phyloP scores from a whole-genome alignment of 2,888 invertebrate species.

The Lottia gigantea region DNA sequence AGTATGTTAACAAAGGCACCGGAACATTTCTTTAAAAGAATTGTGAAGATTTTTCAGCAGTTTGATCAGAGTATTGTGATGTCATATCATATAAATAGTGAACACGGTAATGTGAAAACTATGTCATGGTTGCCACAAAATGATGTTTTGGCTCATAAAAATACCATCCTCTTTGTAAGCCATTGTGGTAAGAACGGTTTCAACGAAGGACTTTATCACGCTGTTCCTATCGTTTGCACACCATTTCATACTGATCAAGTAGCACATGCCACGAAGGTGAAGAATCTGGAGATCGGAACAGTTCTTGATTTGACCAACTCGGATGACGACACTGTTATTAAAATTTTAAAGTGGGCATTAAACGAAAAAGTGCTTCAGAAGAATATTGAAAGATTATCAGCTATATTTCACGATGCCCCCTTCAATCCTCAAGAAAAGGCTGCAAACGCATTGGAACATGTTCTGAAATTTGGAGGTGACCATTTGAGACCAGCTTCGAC shows the following conservation, averaged over 20 bases:
- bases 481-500: slow-evolving; percentile 37
- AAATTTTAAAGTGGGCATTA: slow-evolving; percentile 27
- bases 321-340: slow-evolving; percentile 27
- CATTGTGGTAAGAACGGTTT: slow-evolving; percentile 47
- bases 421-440: slow-evolving; percentile 36
- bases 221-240: slow-evolving; percentile 41
- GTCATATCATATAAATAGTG: slow-evolving; percentile 24
- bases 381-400: slow-evolving; percentile 35
- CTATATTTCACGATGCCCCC: slow-evolving; percentile 30
- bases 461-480: slow-evolving; percentile 43
- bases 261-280: slow-evolving; percentile 30
- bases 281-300: slow-evolving; percentile 27
- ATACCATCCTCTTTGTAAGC: slow-evolving; percentile 39
- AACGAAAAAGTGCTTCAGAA: slow-evolving; percentile 22
- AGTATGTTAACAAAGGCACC: slow-evolving; percentile 29
- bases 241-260: slow-evolving; percentile 39
- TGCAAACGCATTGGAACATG: slow-evolving; percentile 47
- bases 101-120: slow-evolving; percentile 28
- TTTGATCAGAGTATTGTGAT: slow-evolving; percentile 27
- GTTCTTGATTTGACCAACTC: slow-evolving; percentile 27
- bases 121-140: slow-evolving; percentile 44
- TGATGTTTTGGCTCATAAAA: slow-evolving; percentile 40
- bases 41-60: slow-evolving; percentile 18
- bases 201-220: slow-evolving; percentile 47
- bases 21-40: slow-evolving; percentile 18